Percentiles rank a stretch among this genome's conserved stretches.
These are phyloP conservation scores for Lochmaea capreae DNA, from an alignment of 2,888 invertebrate species.

Conservation along the genomic window DNA sequence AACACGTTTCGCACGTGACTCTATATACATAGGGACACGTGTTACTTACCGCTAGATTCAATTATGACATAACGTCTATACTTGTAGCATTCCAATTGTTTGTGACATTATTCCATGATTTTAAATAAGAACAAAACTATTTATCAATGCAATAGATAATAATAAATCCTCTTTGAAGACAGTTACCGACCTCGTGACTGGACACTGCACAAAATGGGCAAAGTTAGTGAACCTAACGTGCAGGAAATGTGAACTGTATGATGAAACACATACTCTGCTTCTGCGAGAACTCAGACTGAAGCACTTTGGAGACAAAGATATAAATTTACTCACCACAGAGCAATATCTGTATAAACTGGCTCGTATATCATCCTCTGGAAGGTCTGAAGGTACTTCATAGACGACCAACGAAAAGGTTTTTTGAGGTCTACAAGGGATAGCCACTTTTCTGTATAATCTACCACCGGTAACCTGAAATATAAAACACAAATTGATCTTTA, in stretches of 20 bases:
- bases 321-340: slow-evolving; percentile 74
- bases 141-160: background rate
- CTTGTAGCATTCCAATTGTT: slow-evolving; percentile 5
- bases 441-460: slow-evolving; percentile 86
- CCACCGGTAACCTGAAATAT: slow-evolving; percentile 78
- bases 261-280: too few relatives aligned
- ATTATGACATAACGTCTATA: slow-evolving; percentile 5
- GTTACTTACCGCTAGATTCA: slow-evolving; percentile 9
- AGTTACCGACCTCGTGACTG: too few relatives aligned
- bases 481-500: slow-evolving; percentile 18
- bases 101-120: background rate
- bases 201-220: too few relatives aligned
- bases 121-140: background rate
- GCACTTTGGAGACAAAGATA: too few relatives aligned
- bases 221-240: too few relatives aligned
- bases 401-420: slow-evolving; percentile 89
- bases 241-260: too few relatives aligned
- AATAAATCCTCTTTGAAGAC: too few relatives aligned
- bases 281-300: too few relatives aligned
- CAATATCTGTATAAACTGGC: slow-evolving; percentile 75
- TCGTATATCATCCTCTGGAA: slow-evolving; percentile 87
- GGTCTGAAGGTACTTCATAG: slow-evolving; percentile 84
- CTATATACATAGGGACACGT: slow-evolving; percentile 17
- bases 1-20: slow-evolving; percentile 9
- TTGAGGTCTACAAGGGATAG: slow-evolving; percentile 87